phyloP scores from a whole-genome alignment of 2,797 vertebrate species.

The Lepilemur ruficaudatus region DNA sequence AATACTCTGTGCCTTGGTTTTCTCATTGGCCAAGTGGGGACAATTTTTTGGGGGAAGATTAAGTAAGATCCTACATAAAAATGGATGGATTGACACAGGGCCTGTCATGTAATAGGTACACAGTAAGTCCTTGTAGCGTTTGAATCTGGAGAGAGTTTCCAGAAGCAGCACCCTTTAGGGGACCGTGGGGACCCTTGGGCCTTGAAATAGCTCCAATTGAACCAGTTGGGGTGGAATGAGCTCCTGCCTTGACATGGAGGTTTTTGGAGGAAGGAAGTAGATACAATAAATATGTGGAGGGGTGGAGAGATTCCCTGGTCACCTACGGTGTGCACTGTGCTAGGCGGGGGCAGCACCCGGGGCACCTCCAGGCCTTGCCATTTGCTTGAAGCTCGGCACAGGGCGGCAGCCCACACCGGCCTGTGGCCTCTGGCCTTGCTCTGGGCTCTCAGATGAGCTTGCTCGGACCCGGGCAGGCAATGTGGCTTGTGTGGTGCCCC shows the following conservation, averaged over 20 bases:
- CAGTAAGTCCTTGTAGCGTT: background rate
- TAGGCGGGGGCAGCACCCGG: background rate
- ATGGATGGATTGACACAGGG: background rate
- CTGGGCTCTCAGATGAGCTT: background rate
- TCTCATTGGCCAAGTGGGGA: background rate
- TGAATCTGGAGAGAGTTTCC: background rate
- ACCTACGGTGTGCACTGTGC: rapidly evolving
- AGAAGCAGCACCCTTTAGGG: background rate
- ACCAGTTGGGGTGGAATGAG: background rate
- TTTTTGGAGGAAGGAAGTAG: background rate
- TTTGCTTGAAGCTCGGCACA: background rate
- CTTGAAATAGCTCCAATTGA: background rate
- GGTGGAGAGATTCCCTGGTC: background rate
- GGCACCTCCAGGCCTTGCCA: background rate
- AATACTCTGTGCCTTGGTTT: background rate
- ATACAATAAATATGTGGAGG: background rate
- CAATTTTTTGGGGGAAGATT: background rate
- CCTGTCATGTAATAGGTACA: too few relatives aligned
- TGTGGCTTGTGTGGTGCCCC: background rate
- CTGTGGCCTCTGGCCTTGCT: background rate
- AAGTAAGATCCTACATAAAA: background rate
- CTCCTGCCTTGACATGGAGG: background rate
- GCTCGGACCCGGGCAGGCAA: background rate
- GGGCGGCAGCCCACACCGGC: rapidly evolving
- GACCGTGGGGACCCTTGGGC: rapidly evolving